Evolutionary conservation across 1,140 invertebrate species (phyloP), one percentile per base, ranked within the genome.

Genomic region (Drosophila nasuta): DNA sequence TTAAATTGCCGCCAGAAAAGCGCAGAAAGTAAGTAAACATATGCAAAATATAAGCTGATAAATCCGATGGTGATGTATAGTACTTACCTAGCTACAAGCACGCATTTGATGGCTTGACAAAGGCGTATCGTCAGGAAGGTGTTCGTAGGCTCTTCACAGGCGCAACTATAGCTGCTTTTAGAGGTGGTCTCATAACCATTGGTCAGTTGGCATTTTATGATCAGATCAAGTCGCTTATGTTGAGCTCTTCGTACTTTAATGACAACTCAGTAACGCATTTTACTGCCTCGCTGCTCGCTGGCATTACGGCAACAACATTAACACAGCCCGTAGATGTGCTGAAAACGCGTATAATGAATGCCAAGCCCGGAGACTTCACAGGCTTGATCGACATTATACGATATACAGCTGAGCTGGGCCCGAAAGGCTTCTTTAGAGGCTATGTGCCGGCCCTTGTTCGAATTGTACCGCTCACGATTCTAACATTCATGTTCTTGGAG

Each of bases 301-400:
- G 98, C 75, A 97, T 95, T 7, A 96, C 98, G 69, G 99, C 99
- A 3, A 99, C 99, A 33, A 97, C 97, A 5, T 92, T 99, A 64
- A 99, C 98, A 1, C 98, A 99, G 93, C 99, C 99, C 5, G 93
- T 99, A 60, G 98, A 99, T 93, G 99, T 99, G 5, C 93, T 99
- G 60, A 99, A 99, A 93, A 99, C 99, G 2, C 93, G 99, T 79
- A 96, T 98, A 48, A 99, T 99, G 98, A 99, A 99, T 93, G 97
- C 98, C 5, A 96, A 96, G 87, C 96, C 97, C 1, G 98, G 98
- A 48, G 97, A 98, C 94, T 98, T 97, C 86, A 96, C 95, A 77
- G 96, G 95, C 75, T 93, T 98, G 28, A 93, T 95, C 80, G 94
- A 96, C 79, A 95, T 99, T 77, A 94, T 98, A 17, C 83, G 94